Base-by-base conservation (phyloP, 2,888 invertebrate genomes). In the Boloria selene region DNA sequence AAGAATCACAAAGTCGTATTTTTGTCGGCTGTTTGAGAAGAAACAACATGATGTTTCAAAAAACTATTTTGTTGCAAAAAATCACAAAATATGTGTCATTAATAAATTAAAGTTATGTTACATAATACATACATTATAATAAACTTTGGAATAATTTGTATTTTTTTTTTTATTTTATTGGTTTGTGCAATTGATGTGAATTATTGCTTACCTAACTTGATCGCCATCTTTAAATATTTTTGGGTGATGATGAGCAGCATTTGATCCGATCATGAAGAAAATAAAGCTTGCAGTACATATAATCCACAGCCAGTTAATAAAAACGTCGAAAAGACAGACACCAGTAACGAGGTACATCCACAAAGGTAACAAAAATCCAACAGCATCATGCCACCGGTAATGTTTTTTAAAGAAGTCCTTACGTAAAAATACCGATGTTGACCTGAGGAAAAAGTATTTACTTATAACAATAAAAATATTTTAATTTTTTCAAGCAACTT, bases 211-310 rank as follows among this genome's bases (percentile, higher is more conserved):
- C 95, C 93, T 93, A 51, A 93, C 88, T 73, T 93, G 84, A 81
- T 97, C 97, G 0, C 97, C 97, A 77, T 97, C 97, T 78, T 97
- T 96, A 77, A 95, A 95, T 56, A 95, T 94, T 63, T 95, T 93
- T 0, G 96, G 96, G 82, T 97, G 96, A 80, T 97, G 97, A 85
- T 97, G 97, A 0, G 95, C 96, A 4, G 96, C 96, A 78, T 94
- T 96, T 1, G 95, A 75, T 2, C 95, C 96, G 69, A 96, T 94
- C 0, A 90, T 75, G 4, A 87, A 90, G 79, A 97, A 96, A 1
- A 93, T 77, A 45, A 94, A 93, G 74, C 96, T 95, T 0, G 86
- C 90, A 0, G 93, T 79, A 17, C 93, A 75, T n/a, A 93, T 77
- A 14, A 95, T 93, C 73, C 93, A 82, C 0, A 94, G 68, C 95